These are phyloP conservation scores for Ataeniobius toweri DNA, from an alignment of 2,797 vertebrate species.

Conservation along the genomic window DNA sequence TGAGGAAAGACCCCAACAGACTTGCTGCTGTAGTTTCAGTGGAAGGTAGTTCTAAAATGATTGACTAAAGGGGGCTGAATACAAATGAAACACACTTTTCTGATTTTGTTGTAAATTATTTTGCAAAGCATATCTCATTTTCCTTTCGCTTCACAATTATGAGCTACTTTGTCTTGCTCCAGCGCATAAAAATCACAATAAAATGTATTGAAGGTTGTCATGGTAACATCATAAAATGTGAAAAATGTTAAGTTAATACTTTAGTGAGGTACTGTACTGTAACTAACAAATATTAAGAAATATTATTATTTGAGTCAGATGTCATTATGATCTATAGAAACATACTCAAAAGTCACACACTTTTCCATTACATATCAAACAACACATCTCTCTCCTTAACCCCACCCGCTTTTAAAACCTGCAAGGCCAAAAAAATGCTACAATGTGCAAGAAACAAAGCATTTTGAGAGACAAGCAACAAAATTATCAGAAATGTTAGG, in stretches of 20 bases:
- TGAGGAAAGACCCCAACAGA: background rate
- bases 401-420: slow-evolving; percentile 2
- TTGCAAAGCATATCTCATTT: background rate
- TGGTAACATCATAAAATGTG: background rate
- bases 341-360: slow-evolving; percentile 12
- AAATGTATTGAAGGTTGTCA: background rate
- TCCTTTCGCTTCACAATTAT: background rate
- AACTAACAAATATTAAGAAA: background rate
- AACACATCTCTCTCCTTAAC: background rate
- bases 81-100: background rate
- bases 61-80: background rate
- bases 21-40: too few species aligned
- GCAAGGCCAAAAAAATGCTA: slow-evolving; percentile 34
- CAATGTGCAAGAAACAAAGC: slow-evolving; percentile 46
- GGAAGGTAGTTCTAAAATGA: background rate
- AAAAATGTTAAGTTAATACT: background rate
- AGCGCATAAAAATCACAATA: background rate
- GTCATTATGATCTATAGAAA: slow-evolving; percentile 24
- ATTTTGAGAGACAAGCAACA: slow-evolving; percentile 29
- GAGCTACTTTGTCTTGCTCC: background rate
- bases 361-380: slow-evolving; percentile 39
- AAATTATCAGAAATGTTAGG: slow-evolving; percentile 35
- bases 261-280: background rate
- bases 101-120: background rate
- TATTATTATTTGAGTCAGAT: background rate